phyloP scores from a whole-genome alignment of 2,797 vertebrate species.

The Mormyrops attenuatus region DNA sequence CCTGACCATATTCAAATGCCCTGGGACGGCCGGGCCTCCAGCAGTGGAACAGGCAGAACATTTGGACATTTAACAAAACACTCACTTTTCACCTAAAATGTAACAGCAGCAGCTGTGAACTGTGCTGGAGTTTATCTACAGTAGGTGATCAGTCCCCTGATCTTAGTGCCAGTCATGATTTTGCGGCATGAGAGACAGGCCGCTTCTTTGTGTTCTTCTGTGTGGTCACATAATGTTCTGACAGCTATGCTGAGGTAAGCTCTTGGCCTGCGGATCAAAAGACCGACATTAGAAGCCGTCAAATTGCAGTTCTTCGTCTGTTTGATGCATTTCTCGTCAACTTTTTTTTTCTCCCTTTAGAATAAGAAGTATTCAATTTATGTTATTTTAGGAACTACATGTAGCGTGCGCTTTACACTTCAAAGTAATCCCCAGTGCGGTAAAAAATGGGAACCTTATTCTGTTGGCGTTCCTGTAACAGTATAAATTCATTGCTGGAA shows the following conservation, averaged over 20 bases:
- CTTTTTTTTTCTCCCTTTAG: not conserved
- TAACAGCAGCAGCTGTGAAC: not conserved
- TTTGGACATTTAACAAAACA: not conserved
- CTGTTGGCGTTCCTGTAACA: not conserved
- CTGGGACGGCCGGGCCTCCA: not conserved
- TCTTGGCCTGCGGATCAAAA: not conserved
- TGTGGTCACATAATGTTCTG: not conserved
- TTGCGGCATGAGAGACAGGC: not conserved
- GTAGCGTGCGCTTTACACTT: not conserved
- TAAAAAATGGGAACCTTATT: not conserved
- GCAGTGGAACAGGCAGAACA: not conserved
- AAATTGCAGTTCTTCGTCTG: not conserved
- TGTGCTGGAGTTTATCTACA: too few species aligned
- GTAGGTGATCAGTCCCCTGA: not conserved
- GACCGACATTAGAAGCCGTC: not conserved
- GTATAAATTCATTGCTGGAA: not conserved
- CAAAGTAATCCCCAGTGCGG: not conserved
- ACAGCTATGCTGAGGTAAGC: not conserved
- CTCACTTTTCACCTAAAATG: not conserved
- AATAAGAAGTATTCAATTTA: not conserved
- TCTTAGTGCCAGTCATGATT: not conserved
- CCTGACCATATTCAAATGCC: not conserved
- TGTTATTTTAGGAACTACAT: not conserved
- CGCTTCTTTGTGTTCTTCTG: not conserved
- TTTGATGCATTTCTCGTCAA: not conserved